Conservation (phyloP, 2,113 vertebrate species). For the Phrynosoma blainvillii region DNA sequence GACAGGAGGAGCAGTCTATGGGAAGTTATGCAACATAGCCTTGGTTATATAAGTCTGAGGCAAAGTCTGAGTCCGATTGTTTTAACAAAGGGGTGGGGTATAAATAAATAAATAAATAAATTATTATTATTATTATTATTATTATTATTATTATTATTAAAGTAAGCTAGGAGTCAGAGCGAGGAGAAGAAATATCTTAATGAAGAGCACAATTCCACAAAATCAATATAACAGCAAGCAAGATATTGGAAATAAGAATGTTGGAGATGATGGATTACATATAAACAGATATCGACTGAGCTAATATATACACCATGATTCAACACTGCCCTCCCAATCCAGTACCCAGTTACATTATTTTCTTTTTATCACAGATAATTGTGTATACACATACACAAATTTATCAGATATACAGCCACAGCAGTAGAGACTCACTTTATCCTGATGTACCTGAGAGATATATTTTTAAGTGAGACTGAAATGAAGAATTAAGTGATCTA, state of each 20-base stretch:
- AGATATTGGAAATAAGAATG: background rate
- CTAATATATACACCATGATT: background rate
- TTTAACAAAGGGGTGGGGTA: too few species aligned
- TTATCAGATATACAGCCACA: background rate
- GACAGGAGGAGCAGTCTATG: background rate
- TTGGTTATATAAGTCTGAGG: background rate
- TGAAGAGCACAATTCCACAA: background rate
- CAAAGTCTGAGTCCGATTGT: background rate
- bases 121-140: too few species aligned
- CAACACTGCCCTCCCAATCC: background rate
- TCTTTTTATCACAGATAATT: too few species aligned
- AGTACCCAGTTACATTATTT: too few species aligned
- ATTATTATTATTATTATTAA: too few species aligned
- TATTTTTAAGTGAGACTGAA: background rate
- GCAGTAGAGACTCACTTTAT: background rate
- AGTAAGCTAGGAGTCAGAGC: background rate
- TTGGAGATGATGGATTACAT: background rate
- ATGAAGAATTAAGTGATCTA: slow-evolving; percentile 7
- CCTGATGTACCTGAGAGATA: background rate
- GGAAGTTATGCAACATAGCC: background rate
- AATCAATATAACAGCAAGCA: background rate
- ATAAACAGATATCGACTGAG: background rate
- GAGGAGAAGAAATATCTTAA: background rate
- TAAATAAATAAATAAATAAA: too few species aligned
- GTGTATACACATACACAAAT: too few species aligned